Evolutionary conservation across 2,888 invertebrate genomes (phyloP).

Genomic region (Macroteleia sp.): DNA sequence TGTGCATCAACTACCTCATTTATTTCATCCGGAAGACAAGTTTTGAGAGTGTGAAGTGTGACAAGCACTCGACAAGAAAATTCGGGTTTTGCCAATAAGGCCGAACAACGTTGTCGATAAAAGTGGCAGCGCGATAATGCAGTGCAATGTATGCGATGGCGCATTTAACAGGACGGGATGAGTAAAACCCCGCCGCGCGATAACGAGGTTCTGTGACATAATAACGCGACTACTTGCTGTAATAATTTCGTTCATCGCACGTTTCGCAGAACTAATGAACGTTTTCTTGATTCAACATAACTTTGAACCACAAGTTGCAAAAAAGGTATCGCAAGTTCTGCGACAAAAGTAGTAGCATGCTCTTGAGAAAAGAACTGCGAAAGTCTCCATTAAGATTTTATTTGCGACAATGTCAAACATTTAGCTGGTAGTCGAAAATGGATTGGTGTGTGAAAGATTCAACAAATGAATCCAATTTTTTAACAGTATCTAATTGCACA

Average conservation of each 20-base stretch:
- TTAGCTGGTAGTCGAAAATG: too few relatives aligned
- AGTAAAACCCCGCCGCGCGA: conserved; percentile 2
- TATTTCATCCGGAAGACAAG: conserved; percentile 21
- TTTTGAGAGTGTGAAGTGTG: conserved; percentile 9
- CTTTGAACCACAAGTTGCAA: neutral
- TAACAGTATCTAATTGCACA: too few relatives aligned
- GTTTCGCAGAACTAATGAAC: conserved; percentile 4
- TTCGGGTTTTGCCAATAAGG: conserved; percentile 18
- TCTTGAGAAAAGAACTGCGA: too few relatives aligned
- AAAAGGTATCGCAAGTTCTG: too few relatives aligned
- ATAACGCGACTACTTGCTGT: conserved; percentile 29
- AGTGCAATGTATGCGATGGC: conserved; percentile 23
- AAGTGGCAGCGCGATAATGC: too few relatives aligned
- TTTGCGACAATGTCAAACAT: too few relatives aligned
- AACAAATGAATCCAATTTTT: too few relatives aligned
- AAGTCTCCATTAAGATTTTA: too few relatives aligned
- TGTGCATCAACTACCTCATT: conserved; percentile 11
- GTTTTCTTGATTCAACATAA: conserved; percentile 30
- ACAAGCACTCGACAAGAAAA: conserved; percentile 26
- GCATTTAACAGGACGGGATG: conserved; percentile 14
- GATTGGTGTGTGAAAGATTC: too few relatives aligned
- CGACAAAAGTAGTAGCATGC: too few relatives aligned
- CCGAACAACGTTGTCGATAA: conserved; percentile 37
- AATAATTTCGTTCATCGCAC: conserved; percentile 29
- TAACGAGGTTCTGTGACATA: conserved; percentile 24